Percentiles rank a stretch among this genome's conserved stretches.
These are phyloP conservation scores for Formicarius rufipectus DNA, from an alignment of 2,113 vertebrate species.

Conservation along the genomic window DNA sequence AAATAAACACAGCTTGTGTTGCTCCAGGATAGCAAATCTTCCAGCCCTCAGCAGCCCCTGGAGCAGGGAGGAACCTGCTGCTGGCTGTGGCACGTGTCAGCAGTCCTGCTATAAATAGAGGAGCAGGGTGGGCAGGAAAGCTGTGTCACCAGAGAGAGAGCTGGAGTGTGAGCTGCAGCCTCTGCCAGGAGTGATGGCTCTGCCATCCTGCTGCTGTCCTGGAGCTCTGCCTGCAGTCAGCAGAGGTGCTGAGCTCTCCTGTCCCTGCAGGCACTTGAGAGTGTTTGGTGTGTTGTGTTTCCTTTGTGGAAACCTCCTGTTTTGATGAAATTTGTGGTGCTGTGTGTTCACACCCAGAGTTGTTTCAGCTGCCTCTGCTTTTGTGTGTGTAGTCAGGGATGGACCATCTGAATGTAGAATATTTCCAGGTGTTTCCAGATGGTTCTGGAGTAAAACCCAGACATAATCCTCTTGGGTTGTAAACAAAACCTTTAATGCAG, in stretches of 20 bases:
- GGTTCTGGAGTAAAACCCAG: neutral
- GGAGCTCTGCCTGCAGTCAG: neutral
- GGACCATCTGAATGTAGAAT: neutral
- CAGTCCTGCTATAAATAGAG: conserved; percentile 30
- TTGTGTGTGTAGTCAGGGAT: neutral
- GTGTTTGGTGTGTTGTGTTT: neutral
- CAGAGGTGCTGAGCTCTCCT: neutral
- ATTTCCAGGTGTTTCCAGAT: neutral
- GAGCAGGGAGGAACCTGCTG: neutral
- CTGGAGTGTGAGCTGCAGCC: no score
- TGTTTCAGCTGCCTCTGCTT: neutral
- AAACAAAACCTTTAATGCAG: neutral
- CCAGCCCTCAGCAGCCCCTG: neutral
- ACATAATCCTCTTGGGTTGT: neutral
- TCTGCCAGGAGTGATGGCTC: no score
- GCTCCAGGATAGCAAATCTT: neutral
- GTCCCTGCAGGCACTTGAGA: neutral
- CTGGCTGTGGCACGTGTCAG: conserved; percentile 17
- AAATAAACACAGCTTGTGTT: neutral
- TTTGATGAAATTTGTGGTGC: neutral
- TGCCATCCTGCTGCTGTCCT: neutral
- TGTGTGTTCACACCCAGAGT: neutral
- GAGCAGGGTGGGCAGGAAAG: neutral
- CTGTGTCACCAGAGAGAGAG: no score
- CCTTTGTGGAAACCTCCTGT: neutral